Conservation (phyloP, 2,888 invertebrate genomes). For the Melanostoma scalare region DNA sequence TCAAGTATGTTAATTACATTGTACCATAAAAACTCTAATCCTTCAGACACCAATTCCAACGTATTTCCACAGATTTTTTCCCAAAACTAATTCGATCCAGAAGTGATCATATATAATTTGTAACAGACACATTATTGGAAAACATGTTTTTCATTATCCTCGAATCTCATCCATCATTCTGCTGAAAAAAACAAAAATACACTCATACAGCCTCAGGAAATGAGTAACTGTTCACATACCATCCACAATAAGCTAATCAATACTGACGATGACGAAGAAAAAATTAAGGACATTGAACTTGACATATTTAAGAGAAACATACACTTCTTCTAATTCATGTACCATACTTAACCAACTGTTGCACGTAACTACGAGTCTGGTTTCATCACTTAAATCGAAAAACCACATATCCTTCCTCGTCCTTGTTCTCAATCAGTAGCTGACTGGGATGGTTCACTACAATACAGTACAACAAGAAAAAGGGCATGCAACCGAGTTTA, state of each 20-base stretch:
- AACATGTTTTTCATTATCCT: slow-evolving; percentile 67
- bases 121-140: slow-evolving; percentile 28
- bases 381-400: slow-evolving; percentile 45
- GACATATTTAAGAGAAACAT: slow-evolving; percentile 20
- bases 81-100: slow-evolving; percentile 69
- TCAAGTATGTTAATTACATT: no score
- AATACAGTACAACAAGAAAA: slow-evolving; percentile 7
- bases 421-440: slow-evolving; percentile 44
- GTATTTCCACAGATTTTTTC: slow-evolving; percentile 43
- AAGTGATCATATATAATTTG: slow-evolving; percentile 56
- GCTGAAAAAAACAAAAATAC: background rate
- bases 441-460: slow-evolving; percentile 6
- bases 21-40: no score
- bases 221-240: slow-evolving; percentile 28
- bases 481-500: slow-evolving; percentile 38
- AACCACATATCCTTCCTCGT: slow-evolving; percentile 57
- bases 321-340: slow-evolving; percentile 33
- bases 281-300: slow-evolving; percentile 68
- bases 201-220: slow-evolving; percentile 41
- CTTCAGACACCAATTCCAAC: slow-evolving; percentile 8
- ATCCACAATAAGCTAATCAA: slow-evolving; percentile 53
- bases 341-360: slow-evolving; percentile 67
- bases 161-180: slow-evolving; percentile 27
- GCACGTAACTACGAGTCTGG: slow-evolving; percentile 44
- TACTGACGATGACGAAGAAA: slow-evolving; percentile 10